Evolutionary conservation across 2,797 vertebrate genomes (phyloP), one percentile per base, ranked within the genome.

Genomic region (Odontamblyopus lacepedii): DNA sequence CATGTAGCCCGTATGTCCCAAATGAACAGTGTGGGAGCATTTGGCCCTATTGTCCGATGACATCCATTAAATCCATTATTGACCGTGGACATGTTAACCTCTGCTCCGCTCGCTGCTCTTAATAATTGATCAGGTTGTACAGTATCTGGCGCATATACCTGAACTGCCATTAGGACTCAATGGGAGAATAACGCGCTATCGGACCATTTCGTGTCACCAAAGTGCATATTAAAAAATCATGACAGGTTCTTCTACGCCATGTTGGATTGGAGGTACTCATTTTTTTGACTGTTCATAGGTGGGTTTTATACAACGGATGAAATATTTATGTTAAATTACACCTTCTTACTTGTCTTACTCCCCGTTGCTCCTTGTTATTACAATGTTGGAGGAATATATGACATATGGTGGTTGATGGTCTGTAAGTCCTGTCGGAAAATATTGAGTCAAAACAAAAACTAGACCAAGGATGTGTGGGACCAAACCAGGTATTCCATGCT

Each of bases 261-360:
- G 90, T 90, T 70, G 68, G 78, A 78, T 77, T 87, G 78, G 84
- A 90, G 85, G 74, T 76, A 68, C 90, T 41, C 44, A 67, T 63
- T 81, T 88, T 88, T 48, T 84, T 86, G 89, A 91, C 83, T 83
- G 67, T 90, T 91, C 88, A 91, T 85, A 48, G 69, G 65, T 66
- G 63, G 44, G 15, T 51, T 50, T 51, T 51, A 11, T 66, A 27
- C 27, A 44, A 66, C 2, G 38, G 15, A 9, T 51, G 0, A 50
- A 65, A 29, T 29, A 27, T 63, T 63, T 26, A 63, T 41, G 1
- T 3, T 4, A 23, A 41, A 44, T 44, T 63, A 63, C n/a, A 26
- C 19, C 30, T 13, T 26, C 19, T 44, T 38, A 38, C 35, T 38
- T 1, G 6, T 35, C 60, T 6, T 16, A 62, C 4, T 32, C 8